Evolutionary conservation across 92 coral and sea anemone genomes (phyloP), one percentile per base, ranked within the genome.

Genomic region (Zoanthus solanderi): DNA sequence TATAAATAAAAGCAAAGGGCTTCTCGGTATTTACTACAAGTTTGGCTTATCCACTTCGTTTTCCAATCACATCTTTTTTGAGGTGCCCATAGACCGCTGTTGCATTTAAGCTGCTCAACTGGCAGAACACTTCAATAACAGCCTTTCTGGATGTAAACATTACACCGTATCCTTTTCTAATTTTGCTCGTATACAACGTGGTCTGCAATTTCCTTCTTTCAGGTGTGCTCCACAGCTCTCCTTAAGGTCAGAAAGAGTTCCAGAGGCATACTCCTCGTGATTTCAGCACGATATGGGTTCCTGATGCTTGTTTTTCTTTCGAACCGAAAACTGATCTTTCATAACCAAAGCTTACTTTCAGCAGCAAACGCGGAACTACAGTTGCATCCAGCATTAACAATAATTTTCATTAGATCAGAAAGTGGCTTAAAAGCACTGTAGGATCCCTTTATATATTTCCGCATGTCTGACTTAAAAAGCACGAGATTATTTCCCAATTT

Each of bases 191-290:
- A 74, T 45, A 57, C 48, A 7, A 74, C 78, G 78, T 34, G 23
- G 60, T 74, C 78, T 13, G 48, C 53, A 34, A 46, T 74, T n/a
- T 74, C 60, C n/a, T 34, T 57, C 48, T 34, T 74, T 74, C 78
- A 45, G 7, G 58, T 78, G 72, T 86, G 52, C 71, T 72, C 58
- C 60, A 88, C 83, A 18, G 79, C 93, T 17, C 76, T 53, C 87
- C 83, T 78, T 48, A 81, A 50, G 42, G 79, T 71, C 63, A 68
- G 67, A 75, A 89, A 91, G n/a, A 93, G 69, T 73, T 91, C 92
- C 60, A 69, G 88, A 0, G 96, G 96, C 28, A 93, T 89, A 69
- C 83, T 84, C 45, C 94, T 76, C 52, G 44, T 67, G 66, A 90
- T 80, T 83, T 86, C 90, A 29, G 76, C 92, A 60, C 83, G 76